A percentile compares a stretch with the other conserved stretches of the same genome.
Evolutionary conservation across 92 coral and sea anemone species (phyloP).

Genomic region (Scolanthus callimorphus): DNA sequence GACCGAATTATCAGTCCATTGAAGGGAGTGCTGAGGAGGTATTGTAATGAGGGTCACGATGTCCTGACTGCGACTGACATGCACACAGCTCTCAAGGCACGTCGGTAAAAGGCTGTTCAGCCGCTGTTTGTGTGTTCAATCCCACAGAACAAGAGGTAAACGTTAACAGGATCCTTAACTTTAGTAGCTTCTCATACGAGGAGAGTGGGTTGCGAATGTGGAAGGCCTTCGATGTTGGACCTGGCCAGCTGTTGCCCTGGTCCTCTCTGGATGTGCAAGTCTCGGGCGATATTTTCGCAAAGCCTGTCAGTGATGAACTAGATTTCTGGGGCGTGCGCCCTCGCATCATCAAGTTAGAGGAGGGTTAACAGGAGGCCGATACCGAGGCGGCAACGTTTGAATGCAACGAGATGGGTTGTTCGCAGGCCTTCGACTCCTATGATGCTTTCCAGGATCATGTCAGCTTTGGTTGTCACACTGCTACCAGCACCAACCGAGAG

Average conservation of each 20-base stretch:
- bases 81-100: conserved; percentile 49
- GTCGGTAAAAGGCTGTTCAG: conserved; percentile 54
- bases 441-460: too few relatives aligned
- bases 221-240: too few relatives aligned
- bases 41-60: conserved; percentile 60
- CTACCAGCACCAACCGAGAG: conserved; percentile 25
- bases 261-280: conserved; percentile 23
- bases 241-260: conserved; percentile 40
- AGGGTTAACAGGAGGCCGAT: conserved; percentile 1
- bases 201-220: too few relatives aligned
- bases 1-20: too few relatives aligned
- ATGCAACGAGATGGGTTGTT: conserved; percentile 37
- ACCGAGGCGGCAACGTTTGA: conserved; percentile 28
- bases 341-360: conserved; percentile 6
- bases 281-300: conserved; percentile 20
- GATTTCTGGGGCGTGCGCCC: conserved; percentile 21
- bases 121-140: conserved; percentile 58
- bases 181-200: too few relatives aligned
- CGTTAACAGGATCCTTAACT: too few relatives aligned
- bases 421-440: conserved; percentile 21
- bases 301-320: conserved; percentile 28
- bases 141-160: conserved; percentile 20
- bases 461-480: conserved; percentile 31
- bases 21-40: too few relatives aligned
- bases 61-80: conserved; percentile 45